A percentile compares a stretch with the other conserved stretches of the same genome.
phyloP scores from a whole-genome alignment of 2,888 invertebrate genomes.

The Ypsolopha sequella region DNA sequence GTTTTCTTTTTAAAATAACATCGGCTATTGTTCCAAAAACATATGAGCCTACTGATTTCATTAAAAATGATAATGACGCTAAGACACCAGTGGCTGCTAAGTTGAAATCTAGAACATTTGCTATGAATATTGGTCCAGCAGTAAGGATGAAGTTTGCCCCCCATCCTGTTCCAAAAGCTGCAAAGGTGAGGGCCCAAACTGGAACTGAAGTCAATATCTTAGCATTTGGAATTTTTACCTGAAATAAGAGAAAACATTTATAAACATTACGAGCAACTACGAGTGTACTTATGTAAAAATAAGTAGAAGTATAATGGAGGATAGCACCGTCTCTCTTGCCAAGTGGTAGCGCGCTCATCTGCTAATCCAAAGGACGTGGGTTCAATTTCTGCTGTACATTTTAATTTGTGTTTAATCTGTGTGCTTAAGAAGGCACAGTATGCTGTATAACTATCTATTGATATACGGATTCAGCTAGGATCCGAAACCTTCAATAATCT shows the following conservation, averaged over 20 bases:
- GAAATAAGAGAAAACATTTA: constrained; percentile 21
- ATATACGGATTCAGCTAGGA: no score
- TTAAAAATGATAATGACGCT: constrained; percentile 78
- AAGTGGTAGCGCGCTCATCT: no score
- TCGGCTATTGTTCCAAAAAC: constrained; percentile 80
- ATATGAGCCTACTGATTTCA: constrained; percentile 76
- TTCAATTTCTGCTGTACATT: no score
- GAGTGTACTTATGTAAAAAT: background rate
- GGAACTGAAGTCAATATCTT: constrained; percentile 75
- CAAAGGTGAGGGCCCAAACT: constrained; percentile 73
- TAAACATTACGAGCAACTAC: background rate
- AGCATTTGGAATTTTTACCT: constrained; percentile 76
- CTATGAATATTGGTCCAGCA: constrained; percentile 80
- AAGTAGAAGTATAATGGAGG: no score
- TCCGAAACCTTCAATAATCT: no score
- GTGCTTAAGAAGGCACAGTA: no score
- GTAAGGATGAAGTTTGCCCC: constrained; percentile 82
- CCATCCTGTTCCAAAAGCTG: constrained; percentile 84
- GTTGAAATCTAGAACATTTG: constrained; percentile 79
- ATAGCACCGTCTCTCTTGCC: no score
- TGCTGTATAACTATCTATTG: no score
- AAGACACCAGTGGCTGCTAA: constrained; percentile 78
- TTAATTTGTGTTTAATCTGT: no score
- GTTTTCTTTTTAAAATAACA: constrained; percentile 20
- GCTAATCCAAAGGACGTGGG: no score